Evolutionary conservation across 2,888 invertebrate species (phyloP).

Genomic region (Prenolepis imparis): DNA sequence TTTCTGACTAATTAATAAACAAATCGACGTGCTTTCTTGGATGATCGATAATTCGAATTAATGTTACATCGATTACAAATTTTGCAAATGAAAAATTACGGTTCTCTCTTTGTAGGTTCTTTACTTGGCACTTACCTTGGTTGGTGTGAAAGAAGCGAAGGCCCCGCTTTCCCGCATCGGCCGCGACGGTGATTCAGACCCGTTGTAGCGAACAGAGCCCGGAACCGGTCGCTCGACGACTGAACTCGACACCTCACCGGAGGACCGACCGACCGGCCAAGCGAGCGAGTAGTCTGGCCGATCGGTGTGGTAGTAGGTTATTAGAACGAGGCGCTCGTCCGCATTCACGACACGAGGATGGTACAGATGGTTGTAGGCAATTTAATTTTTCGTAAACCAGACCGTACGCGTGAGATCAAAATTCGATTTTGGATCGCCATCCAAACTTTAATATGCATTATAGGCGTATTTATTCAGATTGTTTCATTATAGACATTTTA

Average conservation of each 20-base stretch:
- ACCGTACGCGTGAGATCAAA: not conserved
- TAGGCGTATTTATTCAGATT: too few relatives aligned
- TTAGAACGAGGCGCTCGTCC: constrained; percentile 79
- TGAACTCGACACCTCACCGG: constrained; percentile 66
- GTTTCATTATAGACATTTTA: not conserved
- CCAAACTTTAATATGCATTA: not conserved
- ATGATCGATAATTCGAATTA: not conserved
- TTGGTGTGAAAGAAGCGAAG: constrained; percentile 60
- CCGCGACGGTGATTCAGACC: constrained; percentile 61
- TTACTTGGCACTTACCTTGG: constrained; percentile 51
- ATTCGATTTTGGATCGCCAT: not conserved
- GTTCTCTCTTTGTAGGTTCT: not conserved
- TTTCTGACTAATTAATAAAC: not conserved
- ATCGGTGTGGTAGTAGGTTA: constrained; percentile 84
- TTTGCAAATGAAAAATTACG: not conserved
- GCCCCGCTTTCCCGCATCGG: constrained; percentile 67
- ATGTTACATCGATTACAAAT: not conserved
- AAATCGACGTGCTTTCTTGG: not conserved
- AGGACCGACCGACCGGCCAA: constrained; percentile 1
- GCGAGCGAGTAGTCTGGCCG: not conserved
- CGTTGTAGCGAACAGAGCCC: constrained; percentile 68
- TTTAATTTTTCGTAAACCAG: not conserved
- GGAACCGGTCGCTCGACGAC: constrained; percentile 77
- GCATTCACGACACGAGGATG: constrained; percentile 66
- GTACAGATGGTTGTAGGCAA: constrained; percentile 3